Evolutionary conservation across 2,113 vertebrate genomes (phyloP), one percentile per base, ranked within the genome.

Genomic region (Corynorhinus townsendii): DNA sequence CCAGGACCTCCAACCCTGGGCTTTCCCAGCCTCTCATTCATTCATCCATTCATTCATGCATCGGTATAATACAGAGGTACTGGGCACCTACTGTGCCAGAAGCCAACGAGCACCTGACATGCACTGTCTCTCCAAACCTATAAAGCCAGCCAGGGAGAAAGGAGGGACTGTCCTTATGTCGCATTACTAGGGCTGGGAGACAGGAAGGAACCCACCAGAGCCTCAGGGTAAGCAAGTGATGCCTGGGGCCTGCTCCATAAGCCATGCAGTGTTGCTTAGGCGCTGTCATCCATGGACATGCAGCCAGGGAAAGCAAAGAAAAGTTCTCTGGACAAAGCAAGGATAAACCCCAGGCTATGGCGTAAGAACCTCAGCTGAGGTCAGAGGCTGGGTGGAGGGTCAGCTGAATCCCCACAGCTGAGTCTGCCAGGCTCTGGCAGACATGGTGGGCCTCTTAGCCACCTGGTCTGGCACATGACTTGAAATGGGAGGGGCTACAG

Each of bases 221-320:
- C 12, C 77, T 72, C 24, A n/a, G 11, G 20, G 28, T 16, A 79
- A 68, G 15, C 4, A 19, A 49, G 19, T 1, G 16, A 19, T 5
- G 28, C 38, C 47, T 26, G 26, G 28, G 66, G 17, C 35, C 33
- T 43, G 47, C 16, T 69, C 77, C 11, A 7, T 49, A 62, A 28
- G 15, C 68, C 24, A 66, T 45, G 33, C 0, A 0, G 59, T 40
- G 72, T 38, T 49, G 43, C 86, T 75, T n/a, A 56, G 35, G 35
- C 0, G 2, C 56, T 12, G 15, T 4, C 3, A 3, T 45, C 72
- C 40, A 12, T 0, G 10, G 82, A 72, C 2, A 2, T 2, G 82
- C 35, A 33, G 66, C 45, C 1, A 2, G 20, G n/a, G 43, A 66
- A 28, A 40, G 69, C 3, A 20, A 52, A 47, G 72, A 5, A 79